Base-by-base conservation (phyloP, 2,113 vertebrate species). In the Lipotes vexillifer region DNA sequence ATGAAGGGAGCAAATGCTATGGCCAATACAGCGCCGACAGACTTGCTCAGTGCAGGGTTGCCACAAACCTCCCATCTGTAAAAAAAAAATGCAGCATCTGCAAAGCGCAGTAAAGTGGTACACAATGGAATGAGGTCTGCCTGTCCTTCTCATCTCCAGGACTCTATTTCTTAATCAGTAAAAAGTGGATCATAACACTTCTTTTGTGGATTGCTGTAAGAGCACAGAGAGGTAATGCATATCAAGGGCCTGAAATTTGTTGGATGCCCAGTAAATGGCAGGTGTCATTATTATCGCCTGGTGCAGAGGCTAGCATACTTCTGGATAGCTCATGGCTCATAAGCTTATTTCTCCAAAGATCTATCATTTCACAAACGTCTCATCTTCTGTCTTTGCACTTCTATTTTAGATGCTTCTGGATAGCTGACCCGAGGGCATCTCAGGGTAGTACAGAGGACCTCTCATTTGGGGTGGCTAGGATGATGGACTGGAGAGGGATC, bases 271-370 rank as follows among this genome's bases (percentile, higher is more conserved):
- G 5, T 33, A 8, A 55, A 36, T 31, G 61, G 10, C 52, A 55
- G 5, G 21, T n/a, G 13, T 31, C 33, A 20, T 33, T 81, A 8
- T 11, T 38, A 5, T 52, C 17, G 52, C 33, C 44, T 49, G 14
- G 27, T 4, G 4, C 11, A 10, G 27, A 49, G 57, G 18, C 10
- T 68, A 0, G 1, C 8, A 23, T n/a, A 3, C 20, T 15, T 41
- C 63, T 81, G 36, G 44, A n/a, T 17, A 38, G 31, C 65, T 59
- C 31, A 3, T 23, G 66, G 38, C 33, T 72, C 55, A 31, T 18
- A 33, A 5, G 33, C 55, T 52, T 23, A 41, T 11, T 81, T 94
- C 18, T 11, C 38, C 33, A 52, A 90, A 63, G 74, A 36, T 1
- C 41, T 36, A 38, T 23, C 65, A 31, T 77, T 66, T 81, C 38